These are phyloP conservation scores for Anorthoa munda DNA, from an alignment of 2,888 invertebrate genomes.

Conservation along the genomic window DNA sequence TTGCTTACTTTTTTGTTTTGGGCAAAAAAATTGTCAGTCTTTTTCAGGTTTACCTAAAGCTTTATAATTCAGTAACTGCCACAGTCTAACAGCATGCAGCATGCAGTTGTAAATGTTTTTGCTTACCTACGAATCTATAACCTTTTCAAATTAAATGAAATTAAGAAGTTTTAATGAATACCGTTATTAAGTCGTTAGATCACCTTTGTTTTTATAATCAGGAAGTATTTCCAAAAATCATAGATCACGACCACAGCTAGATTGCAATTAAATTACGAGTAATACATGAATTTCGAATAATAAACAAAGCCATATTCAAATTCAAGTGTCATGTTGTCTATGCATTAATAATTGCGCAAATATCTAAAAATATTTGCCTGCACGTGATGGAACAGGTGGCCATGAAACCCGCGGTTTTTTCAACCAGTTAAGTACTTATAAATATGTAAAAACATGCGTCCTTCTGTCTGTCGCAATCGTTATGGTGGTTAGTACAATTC, in stretches of 20 bases:
- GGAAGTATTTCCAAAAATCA: constrained; percentile 2
- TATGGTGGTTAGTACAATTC: constrained; percentile 40
- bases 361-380: constrained; percentile 30
- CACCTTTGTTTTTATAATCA: constrained; percentile 3
- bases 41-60: background rate
- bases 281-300: background rate
- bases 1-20: background rate
- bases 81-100: no score
- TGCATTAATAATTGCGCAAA: constrained; percentile 37
- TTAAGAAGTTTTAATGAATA: background rate
- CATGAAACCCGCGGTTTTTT: constrained; percentile 60
- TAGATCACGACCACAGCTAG: constrained; percentile 9
- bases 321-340: background rate
- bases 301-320: constrained; percentile 5
- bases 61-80: background rate
- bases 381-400: constrained; percentile 63
- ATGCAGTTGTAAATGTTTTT: background rate
- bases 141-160: background rate
- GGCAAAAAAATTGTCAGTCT: no score
- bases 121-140: background rate
- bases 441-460: constrained; percentile 55
- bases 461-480: constrained; percentile 54
- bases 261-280: background rate
- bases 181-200: background rate
- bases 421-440: constrained; percentile 31